Base-by-base conservation (phyloP, 2,113 vertebrate genomes). In the Periophthalmus modestus region DNA sequence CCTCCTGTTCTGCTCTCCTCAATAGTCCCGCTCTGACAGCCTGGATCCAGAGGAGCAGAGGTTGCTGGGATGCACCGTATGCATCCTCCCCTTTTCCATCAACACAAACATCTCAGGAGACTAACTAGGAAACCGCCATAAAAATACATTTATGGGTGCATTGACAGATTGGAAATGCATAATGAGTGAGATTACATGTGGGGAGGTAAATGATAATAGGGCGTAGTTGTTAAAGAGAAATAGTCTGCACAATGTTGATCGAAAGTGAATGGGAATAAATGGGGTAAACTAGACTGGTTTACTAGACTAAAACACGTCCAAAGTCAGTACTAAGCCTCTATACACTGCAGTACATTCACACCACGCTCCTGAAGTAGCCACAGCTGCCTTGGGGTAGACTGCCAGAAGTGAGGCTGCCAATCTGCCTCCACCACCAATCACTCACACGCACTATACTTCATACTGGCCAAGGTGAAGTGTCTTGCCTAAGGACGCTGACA, bases 21-120 rank as follows among this genome's bases (percentile, higher is more conserved):
- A 90, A 89, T 90, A 90, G 86, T 90, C 86, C 78, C 75, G 80
- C 78, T 91, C 89, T 92, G 91, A 92, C 93, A 90, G 89, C 84
- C 82, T 75, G 85, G 28, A 89, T 91, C 89, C 91, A 82, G 89
- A 80, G 82, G 89, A 89, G 88, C 89, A 89, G 82, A 90, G 87
- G 92, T 91, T 92, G 88, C 87, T 84, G 90, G 80, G 87, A 92
- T 88, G 86, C 85, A 83, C 74, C 50, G 23, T 28, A 59, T 19
- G 18, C 50, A n/a, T 69, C 70, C 21, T 66, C 65, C 69, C 10
- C 47, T 61, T 55, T 52, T 61, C 71, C 79, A 59, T 59, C 57
- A 59, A 59, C 57, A 59, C 57, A 59, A 28, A 59, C 57, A n/a
- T 90, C 87, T 89, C 87, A 71, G 24, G 78, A 81, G 80, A 79